Evolutionary conservation across 2,888 invertebrate species (phyloP), one percentile per base, ranked within the genome.

Genomic region (Rhorus exstirpatorius): DNA sequence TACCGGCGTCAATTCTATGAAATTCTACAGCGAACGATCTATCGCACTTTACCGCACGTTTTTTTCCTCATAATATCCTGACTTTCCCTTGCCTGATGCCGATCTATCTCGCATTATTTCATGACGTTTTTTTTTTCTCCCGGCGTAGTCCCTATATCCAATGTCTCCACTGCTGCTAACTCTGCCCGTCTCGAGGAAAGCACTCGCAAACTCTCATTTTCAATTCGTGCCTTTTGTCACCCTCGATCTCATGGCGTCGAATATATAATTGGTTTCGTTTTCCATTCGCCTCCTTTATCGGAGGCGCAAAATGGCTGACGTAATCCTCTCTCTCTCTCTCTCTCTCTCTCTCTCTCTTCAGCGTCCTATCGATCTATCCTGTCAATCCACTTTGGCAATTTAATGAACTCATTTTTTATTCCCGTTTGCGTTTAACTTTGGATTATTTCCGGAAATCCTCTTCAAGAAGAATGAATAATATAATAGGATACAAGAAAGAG

Each of bases 191-290:
- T 38, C 51, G 21, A 38, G 49, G 8, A 68, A 68, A 53, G 14
- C 38, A 58, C 44, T 14, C 12, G 3, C 44, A 19, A 31, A n/a
- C 35, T 26, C 58, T 71, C 44, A 79, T 79, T 71, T 79, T 65
- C 41, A 19, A 55, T 51, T 72, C 63, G 41, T 46, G 49, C 55
- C 41, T 63, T 38, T 61, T 46, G 26, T 38, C 61, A 51, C 41
- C 17, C 68, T 41, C 55, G 38, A 71, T 68, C 44, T 38, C 41
- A 46, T 41, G 53, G 12, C 24, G 24, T n/a, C 49, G 51, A 44
- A 51, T 46, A 75, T 68, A 51, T 76, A 80, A 80, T 83, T 83
- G 72, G 75, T 76, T 83, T 76, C 65, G 67, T 83, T 80, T 83
- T 80, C 51, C 71, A 61, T 80, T 44, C 76, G 46, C 61, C 41